Evolutionary conservation across 92 coral and sea anemone genomes (phyloP), one percentile per base, ranked within the genome.

Genomic region (Desmophyllum pertusum): DNA sequence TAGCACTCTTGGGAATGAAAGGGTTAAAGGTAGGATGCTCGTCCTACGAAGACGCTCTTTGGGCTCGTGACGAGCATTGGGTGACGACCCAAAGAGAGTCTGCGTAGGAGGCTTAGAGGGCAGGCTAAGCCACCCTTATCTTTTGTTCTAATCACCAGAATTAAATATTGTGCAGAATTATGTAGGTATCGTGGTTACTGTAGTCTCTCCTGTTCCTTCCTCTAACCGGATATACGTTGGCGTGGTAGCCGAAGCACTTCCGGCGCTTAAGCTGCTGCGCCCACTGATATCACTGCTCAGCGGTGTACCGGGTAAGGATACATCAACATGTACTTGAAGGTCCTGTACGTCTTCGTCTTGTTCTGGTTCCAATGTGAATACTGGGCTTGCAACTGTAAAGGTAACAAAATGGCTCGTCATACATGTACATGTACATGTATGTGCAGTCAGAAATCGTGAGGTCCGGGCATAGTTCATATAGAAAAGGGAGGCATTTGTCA

Each of bases 231-330:
- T 92, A 76, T 88, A 93, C 17, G 98, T 94, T 31, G 98, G 98
- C n/a, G 98, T 94, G 41, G 98, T 85, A 6, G 95, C 90, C 39
- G 85, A 31, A 7, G 39, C 77, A 75, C 89, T 81, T 59, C 86
- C 78, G 61, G 90, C 76, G 27, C 81, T 76, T 0, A 70, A 75
- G 63, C 88, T 92, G 72, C 97, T 93, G 78, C 95, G 86, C 23
- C 93, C 92, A 35, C 95, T 92, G 51, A 84, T 77, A 21, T 90
- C 95, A 61, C 93, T 92, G 66, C 98, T 91, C 89, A 94, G 98
- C 83, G 99, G 98, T 69, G 99, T 94, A 46, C 99, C 99, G 14
- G 99, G 99, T 48, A 96, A 86, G 31, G 96, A 95, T 8, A 92
- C 97, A 46, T 94, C 98, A 36, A 94, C 90, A 3, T 91, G 99